A percentile compares a stretch with the other conserved stretches of the same genome.
Evolutionary conservation across 2,888 invertebrate species (phyloP).

Genomic region (Oeneis ivallda): DNA sequence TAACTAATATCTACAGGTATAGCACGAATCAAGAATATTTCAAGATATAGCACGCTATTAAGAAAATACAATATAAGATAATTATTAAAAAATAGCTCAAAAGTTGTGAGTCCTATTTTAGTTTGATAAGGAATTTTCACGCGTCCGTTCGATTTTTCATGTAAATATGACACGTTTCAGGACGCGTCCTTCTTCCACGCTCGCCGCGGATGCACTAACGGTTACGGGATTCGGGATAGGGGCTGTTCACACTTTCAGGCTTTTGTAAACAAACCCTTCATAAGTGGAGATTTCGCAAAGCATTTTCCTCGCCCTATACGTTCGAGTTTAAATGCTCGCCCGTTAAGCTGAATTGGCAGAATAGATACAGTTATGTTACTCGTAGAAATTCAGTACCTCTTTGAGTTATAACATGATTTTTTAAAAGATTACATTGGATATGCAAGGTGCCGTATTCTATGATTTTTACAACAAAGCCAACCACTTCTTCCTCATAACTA

Average conservation of each 20-base stretch:
- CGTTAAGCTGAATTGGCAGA: neutral
- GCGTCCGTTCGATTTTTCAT: constrained; percentile 15
- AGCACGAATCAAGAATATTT: neutral
- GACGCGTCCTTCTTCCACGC: constrained; percentile 29
- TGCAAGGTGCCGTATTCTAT: too few relatives aligned
- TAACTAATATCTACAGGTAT: neutral
- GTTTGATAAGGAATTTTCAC: constrained; percentile 16
- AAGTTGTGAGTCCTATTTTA: neutral
- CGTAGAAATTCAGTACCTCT: neutral
- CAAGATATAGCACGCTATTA: neutral
- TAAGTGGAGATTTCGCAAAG: neutral
- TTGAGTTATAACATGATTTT: too few relatives aligned
- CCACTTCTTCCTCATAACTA: too few relatives aligned
- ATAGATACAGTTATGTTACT: neutral
- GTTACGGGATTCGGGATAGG: constrained; percentile 30
- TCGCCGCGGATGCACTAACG: constrained; percentile 33
- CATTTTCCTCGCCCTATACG: constrained; percentile 4
- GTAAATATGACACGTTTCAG: constrained; percentile 23
- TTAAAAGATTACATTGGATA: too few relatives aligned
- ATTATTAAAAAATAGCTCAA: constrained; percentile 18
- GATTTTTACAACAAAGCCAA: too few relatives aligned
- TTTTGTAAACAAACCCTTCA: constrained; percentile 35
- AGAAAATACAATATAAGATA: neutral
- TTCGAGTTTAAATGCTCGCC: neutral
- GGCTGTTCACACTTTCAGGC: constrained; percentile 29